phyloP scores from a whole-genome alignment of 2,797 vertebrate genomes.

The Serranus cabrilla region DNA sequence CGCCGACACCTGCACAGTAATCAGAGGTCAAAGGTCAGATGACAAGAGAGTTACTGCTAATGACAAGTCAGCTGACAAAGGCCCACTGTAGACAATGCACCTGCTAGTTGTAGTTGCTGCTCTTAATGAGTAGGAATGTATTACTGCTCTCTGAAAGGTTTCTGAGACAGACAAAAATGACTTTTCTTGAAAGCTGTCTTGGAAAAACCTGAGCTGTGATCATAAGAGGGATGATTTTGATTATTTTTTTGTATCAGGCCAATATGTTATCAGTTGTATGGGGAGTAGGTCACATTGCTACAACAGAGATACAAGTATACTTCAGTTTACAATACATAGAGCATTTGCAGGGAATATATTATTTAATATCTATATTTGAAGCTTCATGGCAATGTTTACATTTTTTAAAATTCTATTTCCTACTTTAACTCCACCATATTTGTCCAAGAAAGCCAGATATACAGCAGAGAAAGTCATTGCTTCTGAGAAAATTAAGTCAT shows the following conservation, averaged over 20 bases:
- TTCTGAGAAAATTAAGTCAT: neutral
- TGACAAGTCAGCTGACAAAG: neutral
- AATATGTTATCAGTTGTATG: neutral
- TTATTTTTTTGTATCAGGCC: no score
- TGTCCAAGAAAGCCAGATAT: neutral
- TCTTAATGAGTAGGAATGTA: neutral
- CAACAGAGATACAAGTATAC: neutral
- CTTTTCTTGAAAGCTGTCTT: neutral
- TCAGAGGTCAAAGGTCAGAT: slow-evolving; percentile 45
- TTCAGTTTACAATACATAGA: neutral
- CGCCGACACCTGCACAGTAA: slow-evolving; percentile 86
- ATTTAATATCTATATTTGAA: neutral
- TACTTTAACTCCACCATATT: neutral
- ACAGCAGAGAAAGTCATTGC: neutral
- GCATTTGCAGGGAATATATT: neutral
- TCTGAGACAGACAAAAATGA: neutral
- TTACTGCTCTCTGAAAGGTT: neutral
- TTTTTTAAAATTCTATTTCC: neutral
- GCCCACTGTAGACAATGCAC: neutral
- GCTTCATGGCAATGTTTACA: neutral
- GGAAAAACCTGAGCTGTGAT: neutral
- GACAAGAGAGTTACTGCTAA: neutral
- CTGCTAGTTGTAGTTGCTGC: neutral
- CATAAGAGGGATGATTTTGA: neutral
- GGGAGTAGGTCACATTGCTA: neutral